Conservation (phyloP, 2,113 vertebrate species). For the Psephotus haematonotus region DNA sequence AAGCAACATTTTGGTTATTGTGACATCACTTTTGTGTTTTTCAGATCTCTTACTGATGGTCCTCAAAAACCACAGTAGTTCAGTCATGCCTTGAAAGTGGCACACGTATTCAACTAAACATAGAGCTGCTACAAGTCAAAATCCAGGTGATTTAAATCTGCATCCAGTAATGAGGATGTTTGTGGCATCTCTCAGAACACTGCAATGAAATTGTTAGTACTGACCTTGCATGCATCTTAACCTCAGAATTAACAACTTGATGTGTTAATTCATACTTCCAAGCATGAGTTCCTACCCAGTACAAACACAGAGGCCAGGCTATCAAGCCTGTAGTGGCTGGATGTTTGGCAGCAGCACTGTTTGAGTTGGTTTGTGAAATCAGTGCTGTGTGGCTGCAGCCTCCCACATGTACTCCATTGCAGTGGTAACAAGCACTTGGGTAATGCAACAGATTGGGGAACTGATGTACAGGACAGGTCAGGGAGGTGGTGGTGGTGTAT, state of each 20-base stretch:
- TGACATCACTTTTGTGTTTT: not conserved
- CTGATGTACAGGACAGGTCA: not conserved
- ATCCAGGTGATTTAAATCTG: not conserved
- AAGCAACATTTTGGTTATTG: not conserved
- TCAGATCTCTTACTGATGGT: not conserved
- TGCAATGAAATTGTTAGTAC: not conserved
- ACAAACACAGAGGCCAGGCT: not conserved
- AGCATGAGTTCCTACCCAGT: not conserved
- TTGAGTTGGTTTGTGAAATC: not conserved
- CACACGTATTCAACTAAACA: not conserved
- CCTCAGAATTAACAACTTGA: not conserved
- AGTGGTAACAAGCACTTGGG: not conserved
- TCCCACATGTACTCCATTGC: accelerated
- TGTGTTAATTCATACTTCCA: not conserved
- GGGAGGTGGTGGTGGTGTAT: not conserved
- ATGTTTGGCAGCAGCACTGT: not conserved
- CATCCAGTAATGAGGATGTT: not conserved
- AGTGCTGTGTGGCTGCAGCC: not conserved
- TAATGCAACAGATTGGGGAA: not conserved
- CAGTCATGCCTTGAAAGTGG: not conserved
- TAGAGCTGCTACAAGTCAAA: not conserved
- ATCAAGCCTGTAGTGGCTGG: not conserved
- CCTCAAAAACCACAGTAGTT: not conserved
- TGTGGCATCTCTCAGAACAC: not conserved
- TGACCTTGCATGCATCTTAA: not conserved